These are phyloP conservation scores for Embiotoca jacksoni DNA, from an alignment of 2,113 vertebrate species.

Conservation along the genomic window DNA sequence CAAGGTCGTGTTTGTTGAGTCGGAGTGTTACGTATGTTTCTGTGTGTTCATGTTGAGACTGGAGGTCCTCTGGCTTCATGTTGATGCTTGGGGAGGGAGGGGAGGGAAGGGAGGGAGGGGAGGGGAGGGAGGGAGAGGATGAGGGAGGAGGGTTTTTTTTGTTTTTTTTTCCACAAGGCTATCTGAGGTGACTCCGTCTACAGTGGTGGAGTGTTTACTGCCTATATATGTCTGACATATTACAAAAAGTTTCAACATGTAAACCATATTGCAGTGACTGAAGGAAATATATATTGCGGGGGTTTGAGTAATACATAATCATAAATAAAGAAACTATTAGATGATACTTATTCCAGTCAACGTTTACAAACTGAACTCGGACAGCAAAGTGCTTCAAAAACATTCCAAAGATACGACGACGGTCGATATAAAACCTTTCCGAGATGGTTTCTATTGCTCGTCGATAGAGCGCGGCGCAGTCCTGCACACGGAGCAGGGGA, in stretches of 20 bases:
- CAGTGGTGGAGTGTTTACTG: slow-evolving; percentile 1
- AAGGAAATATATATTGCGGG: background rate
- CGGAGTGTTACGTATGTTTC: slow-evolving; percentile 44
- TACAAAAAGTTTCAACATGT: background rate
- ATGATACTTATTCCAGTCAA: background rate
- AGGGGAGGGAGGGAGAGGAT: background rate
- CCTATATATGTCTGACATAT: background rate
- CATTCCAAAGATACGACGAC: no score
- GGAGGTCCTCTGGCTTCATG: slow-evolving; percentile 16
- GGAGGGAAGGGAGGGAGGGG: background rate
- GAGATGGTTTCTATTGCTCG: no score
- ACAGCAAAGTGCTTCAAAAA: no score
- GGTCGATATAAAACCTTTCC: no score
- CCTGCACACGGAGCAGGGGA: no score
- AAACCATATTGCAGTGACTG: slow-evolving; percentile 1
- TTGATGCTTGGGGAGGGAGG: slow-evolving; percentile 5
- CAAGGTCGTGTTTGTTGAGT: slow-evolving; percentile 44
- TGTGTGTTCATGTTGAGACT: slow-evolving; percentile 59
- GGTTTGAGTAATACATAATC: background rate
- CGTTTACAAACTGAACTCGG: no score
- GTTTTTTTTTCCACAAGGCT: slow-evolving; percentile 18
- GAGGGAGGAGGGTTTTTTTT: slow-evolving; percentile 21
- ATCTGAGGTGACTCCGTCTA: slow-evolving; percentile 33
- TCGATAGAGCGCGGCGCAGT: no score
- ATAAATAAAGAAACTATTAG: background rate